Base-by-base conservation (phyloP, 1,140 invertebrate species). In the Hesperophylax magnus region DNA sequence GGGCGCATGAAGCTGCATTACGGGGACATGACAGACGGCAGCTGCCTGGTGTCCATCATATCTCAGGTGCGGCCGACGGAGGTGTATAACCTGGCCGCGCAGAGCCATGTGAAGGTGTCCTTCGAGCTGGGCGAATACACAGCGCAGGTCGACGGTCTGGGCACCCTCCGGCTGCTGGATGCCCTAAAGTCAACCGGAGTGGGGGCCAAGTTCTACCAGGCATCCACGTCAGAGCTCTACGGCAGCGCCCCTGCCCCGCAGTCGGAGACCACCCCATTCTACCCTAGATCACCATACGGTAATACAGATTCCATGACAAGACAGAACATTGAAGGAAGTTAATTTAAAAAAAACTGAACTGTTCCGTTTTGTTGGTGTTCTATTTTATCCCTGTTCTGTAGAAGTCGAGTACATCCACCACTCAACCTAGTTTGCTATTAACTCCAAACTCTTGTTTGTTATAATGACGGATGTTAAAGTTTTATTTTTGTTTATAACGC, bases 231-330 rank as follows among this genome's bases (percentile, higher is more conserved):
- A 39, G 99, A 99, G 90, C 90, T 99, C 65, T 99, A 98, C 88
- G 98, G 98, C n/a, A 98, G 98, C 91, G 98, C 98, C 2, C 93
- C 99, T 91, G 95, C 97, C 67, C 98, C 99, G 3, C 99, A 99
- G 84, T 98, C 93, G 86, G 99, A 99, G 90, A 98, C 95, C 56
- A 99, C 99, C 5, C 98, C 98, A 4, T 99, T 99, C 89, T 99
- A 99, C 91, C 99, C 99, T 7, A 91, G 98, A 86, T 99, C 98
- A n/a, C 99, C 99, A 14, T 99, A 99, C 92, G 99, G 98, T 99
- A 92, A 88, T 9, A 47, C 39, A 47, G 34, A 34, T 47, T 47
- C 11, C 39, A 34, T 34, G 34, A 34, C 3, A 34, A 34, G 0
- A 34, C 34, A 34, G 8, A 34, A 34, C 34, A 34, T 34, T 8